phyloP scores from a whole-genome alignment of 2,113 vertebrate genomes.

The Tetrax tetrax region DNA sequence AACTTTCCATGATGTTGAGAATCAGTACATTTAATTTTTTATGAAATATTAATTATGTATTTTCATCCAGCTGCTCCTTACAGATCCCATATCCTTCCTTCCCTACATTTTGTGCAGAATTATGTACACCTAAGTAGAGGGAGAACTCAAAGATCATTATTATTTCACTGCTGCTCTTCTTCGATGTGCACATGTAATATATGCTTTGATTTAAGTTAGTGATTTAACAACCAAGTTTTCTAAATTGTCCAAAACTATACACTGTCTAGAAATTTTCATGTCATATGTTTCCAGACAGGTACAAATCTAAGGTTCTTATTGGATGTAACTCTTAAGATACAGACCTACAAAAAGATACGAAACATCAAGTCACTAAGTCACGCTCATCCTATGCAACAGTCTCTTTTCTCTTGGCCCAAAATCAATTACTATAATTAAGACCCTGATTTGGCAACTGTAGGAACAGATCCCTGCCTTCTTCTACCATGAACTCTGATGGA shows the following conservation, averaged over 20 bases:
- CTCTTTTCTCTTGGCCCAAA: background rate
- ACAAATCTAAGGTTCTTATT: background rate
- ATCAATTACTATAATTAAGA: background rate
- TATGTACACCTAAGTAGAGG: background rate
- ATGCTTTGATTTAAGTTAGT: background rate
- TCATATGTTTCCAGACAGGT: background rate
- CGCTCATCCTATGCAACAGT: background rate
- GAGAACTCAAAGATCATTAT: background rate
- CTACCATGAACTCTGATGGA: background rate
- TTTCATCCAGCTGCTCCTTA: background rate
- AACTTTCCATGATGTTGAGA: background rate
- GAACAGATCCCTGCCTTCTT: background rate
- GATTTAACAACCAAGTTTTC: background rate
- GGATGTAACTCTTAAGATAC: background rate
- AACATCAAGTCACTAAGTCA: background rate
- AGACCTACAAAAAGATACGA: background rate
- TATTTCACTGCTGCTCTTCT: background rate
- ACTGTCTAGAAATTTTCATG: background rate
- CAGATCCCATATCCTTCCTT: background rate
- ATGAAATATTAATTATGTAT: background rate
- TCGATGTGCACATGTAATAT: background rate
- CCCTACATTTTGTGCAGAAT: background rate
- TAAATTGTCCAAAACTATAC: background rate
- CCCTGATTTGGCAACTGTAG: background rate
- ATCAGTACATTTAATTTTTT: background rate